Evolutionary conservation across 1,140 invertebrate genomes (phyloP).

Genomic region (Holcopasites calliopsidis): DNA sequence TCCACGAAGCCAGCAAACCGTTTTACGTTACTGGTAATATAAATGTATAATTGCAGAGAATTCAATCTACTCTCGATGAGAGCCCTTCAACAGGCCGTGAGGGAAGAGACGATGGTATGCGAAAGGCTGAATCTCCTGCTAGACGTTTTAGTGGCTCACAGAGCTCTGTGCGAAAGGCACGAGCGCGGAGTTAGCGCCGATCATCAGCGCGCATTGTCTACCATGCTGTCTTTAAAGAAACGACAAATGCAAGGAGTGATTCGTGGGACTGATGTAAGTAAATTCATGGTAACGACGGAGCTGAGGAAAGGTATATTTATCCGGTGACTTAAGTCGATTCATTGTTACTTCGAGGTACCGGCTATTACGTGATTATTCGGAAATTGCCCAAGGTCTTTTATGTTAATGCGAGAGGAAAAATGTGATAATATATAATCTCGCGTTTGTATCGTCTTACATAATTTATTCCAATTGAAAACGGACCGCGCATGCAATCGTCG

Average conservation of each 20-base stretch:
- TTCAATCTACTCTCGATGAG: constrained; percentile 76
- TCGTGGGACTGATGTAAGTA: constrained; percentile 81
- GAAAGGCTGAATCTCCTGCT: constrained; percentile 83
- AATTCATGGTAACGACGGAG: neutral
- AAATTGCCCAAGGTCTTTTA: constrained; percentile 26
- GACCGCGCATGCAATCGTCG: neutral
- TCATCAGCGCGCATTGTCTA: constrained; percentile 85
- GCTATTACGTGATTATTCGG: constrained; percentile 40
- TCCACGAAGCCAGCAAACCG: neutral
- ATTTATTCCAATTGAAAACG: constrained; percentile 26
- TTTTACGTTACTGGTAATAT: no score
- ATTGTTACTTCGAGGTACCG: neutral
- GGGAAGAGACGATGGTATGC: constrained; percentile 82
- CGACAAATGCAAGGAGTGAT: constrained; percentile 86
- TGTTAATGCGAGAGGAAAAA: constrained; percentile 20
- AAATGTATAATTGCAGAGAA: constrained; percentile 72
- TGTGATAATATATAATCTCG: constrained; percentile 35
- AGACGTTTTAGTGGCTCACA: constrained; percentile 83
- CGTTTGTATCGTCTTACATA: constrained; percentile 39
- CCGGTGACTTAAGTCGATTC: constrained; percentile 27
- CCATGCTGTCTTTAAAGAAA: constrained; percentile 86
- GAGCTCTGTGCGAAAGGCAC: constrained; percentile 85
- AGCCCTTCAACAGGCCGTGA: constrained; percentile 79
- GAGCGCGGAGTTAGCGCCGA: constrained; percentile 85
- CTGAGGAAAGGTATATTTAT: constrained; percentile 25